Conservation (phyloP, 1,140 invertebrate species). For the Bathynomus jamesi region DNA sequence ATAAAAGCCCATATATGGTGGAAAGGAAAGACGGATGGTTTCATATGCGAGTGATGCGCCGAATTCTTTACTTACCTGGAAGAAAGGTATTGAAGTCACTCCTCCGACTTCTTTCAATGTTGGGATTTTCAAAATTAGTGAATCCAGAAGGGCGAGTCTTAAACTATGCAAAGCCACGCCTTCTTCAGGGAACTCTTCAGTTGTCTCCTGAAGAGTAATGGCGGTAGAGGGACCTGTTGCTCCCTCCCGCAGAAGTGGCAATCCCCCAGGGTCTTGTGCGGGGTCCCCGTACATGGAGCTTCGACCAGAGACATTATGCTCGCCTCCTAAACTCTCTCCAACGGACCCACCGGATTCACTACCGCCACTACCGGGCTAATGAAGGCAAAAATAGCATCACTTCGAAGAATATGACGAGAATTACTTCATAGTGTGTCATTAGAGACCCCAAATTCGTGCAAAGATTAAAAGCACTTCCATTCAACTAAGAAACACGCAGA, state of each 20-base stretch:
- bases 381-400: no score
- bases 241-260: slow-evolving; percentile 17
- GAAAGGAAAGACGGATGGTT: no score
- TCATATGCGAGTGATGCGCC: no score
- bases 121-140: slow-evolving; percentile 56
- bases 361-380: slow-evolving; percentile 51
- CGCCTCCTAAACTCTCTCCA: slow-evolving; percentile 82
- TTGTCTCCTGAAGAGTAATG: slow-evolving; percentile 14
- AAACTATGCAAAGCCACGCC: slow-evolving; percentile 53
- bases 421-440: no score
- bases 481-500: no score
- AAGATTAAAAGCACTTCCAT: no score
- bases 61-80: slow-evolving; percentile 61
- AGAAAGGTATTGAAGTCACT: slow-evolving; percentile 76
- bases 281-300: slow-evolving; percentile 78
- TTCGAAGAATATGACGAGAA: no score
- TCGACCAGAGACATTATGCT: slow-evolving; percentile 69
- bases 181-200: slow-evolving; percentile 23
- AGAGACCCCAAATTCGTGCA: no score
- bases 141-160: slow-evolving; percentile 58
- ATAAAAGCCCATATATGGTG: no score
- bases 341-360: slow-evolving; percentile 83
- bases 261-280: slow-evolving; percentile 45
- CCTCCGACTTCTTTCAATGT: slow-evolving; percentile 58
- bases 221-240: slow-evolving; percentile 14